Base-by-base conservation (phyloP, 2,888 invertebrate species). In the Siphlonurus alternatus region DNA sequence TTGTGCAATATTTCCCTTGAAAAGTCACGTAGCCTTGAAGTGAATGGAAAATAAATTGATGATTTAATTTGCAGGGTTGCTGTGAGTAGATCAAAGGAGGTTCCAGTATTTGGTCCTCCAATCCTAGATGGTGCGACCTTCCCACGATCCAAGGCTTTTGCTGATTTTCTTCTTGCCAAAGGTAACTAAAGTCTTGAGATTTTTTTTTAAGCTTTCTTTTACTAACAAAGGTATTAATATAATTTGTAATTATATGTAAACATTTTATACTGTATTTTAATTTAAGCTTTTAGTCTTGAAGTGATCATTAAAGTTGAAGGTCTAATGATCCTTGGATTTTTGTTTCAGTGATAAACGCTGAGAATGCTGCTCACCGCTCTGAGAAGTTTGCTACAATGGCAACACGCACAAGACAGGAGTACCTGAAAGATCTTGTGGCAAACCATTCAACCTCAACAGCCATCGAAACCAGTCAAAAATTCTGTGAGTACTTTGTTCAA, bases 381-480 rank as follows among this genome's bases (percentile, higher is more conserved):
- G 93, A 95, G 72, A 97, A 97, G 77, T 97, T 97, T 77, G 90
- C 91, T 63, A 93, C 93, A 61, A 96, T 97, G 95, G 95, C 96
- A 15, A 93, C 92, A 10, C 82, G 97, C 70, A 97, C 97, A 56
- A 80, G 96, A 68, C 92, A 94, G 74, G 96, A 96, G 78, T 95
- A 95, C 77, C 81, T 97, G 71, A 95, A 94, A 76, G 97, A 97
- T 76, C 81, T 95, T 70, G 88, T 93, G 25, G 83, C 84, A 68
- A 93, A 93, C 76, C 88, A 88, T 76, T 84, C 88, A 2, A 87
- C 90, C 18, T 83, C 86, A 61, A 87, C 88, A 2, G 82, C 88
- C 1, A 83, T 94, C 19, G 94, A 92, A 72, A 85, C 87, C 20
- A 87, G 88, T 63, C 88, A 89, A 71, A 92, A 92, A 76, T 92